Evolutionary conservation across 2,797 vertebrate species (phyloP).

Genomic region (Muscicapa striata): DNA sequence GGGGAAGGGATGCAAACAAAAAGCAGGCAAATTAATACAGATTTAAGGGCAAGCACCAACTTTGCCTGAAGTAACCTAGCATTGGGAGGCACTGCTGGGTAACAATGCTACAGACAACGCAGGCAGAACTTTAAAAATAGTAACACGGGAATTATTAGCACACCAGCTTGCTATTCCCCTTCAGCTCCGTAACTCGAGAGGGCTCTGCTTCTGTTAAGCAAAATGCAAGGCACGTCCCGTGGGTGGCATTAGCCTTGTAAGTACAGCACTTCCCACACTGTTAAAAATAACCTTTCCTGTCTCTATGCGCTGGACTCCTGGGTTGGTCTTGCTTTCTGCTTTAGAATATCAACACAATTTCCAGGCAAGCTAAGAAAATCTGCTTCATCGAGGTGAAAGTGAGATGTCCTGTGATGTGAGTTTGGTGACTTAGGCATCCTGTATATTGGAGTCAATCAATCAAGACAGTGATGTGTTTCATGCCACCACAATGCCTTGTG

Average conservation of each 20-base stretch:
- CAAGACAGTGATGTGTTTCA: neutral
- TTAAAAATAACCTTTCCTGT: conserved; percentile 60
- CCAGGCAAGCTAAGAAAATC: neutral
- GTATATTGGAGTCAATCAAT: neutral
- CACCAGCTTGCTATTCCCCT: conserved; percentile 45
- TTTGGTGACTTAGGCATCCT: neutral
- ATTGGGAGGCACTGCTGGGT: neutral
- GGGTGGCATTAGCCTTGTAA: conserved; percentile 20
- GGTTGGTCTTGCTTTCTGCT: neutral
- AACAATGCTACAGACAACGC: neutral
- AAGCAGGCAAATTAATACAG: neutral
- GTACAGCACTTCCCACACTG: conserved; percentile 3
- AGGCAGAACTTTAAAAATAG: conserved; percentile 57
- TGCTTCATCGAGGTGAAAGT: neutral
- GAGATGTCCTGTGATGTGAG: neutral
- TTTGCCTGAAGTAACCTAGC: conserved; percentile 21
- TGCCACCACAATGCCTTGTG: neutral
- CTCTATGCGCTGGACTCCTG: neutral
- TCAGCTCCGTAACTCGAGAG: conserved; percentile 11
- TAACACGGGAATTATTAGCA: conserved; percentile 45
- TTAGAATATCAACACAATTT: neutral
- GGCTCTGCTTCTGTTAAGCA: conserved; percentile 20
- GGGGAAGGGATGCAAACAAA: neutral
- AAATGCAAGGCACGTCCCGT: conserved; percentile 5
- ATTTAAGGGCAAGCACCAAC: neutral